phyloP scores from a whole-genome alignment of 92 coral and sea anemone species.

The Actinernus sp. region DNA sequence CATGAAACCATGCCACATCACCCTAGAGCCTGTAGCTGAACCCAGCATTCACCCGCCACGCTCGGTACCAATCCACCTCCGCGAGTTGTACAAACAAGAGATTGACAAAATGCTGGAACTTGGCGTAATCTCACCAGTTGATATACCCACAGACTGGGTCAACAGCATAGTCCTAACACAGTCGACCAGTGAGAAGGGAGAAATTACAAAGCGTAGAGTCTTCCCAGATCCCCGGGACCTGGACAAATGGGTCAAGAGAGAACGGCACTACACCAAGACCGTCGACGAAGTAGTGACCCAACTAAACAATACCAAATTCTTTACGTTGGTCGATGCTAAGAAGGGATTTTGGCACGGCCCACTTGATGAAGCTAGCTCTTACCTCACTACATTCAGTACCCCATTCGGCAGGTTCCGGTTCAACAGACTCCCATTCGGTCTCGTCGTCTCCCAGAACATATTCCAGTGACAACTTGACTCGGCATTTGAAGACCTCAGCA shows the following conservation, averaged over 20 bases:
- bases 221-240: constrained; percentile 44
- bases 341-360: constrained; percentile 63
- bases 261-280: constrained; percentile 11
- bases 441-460: constrained; percentile 56
- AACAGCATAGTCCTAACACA: constrained; percentile 49
- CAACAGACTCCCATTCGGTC: constrained; percentile 57
- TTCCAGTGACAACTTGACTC: constrained; percentile 57
- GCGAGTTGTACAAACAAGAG: constrained; percentile 13
- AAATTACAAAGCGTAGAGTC: constrained; percentile 33
- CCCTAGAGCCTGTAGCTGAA: constrained; percentile 44
- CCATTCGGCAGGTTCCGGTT: constrained; percentile 22
- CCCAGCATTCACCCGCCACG: constrained; percentile 54
- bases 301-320: constrained; percentile 47
- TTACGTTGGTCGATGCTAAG: constrained; percentile 56
- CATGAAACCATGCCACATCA: constrained; percentile 67
- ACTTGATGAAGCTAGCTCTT: constrained; percentile 20
- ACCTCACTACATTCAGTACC: constrained; percentile 39
- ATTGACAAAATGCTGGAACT: constrained; percentile 46
- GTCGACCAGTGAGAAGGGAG: constrained; percentile 43
- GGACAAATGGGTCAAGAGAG: constrained; percentile 37
- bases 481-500: constrained; percentile 37
- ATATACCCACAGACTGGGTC: constrained; percentile 66
- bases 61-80: constrained; percentile 31
- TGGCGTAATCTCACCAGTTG: constrained; percentile 44
- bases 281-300: constrained; percentile 27